Conservation (phyloP, 2,113 vertebrate genomes). For the Struthidea cinerea region DNA sequence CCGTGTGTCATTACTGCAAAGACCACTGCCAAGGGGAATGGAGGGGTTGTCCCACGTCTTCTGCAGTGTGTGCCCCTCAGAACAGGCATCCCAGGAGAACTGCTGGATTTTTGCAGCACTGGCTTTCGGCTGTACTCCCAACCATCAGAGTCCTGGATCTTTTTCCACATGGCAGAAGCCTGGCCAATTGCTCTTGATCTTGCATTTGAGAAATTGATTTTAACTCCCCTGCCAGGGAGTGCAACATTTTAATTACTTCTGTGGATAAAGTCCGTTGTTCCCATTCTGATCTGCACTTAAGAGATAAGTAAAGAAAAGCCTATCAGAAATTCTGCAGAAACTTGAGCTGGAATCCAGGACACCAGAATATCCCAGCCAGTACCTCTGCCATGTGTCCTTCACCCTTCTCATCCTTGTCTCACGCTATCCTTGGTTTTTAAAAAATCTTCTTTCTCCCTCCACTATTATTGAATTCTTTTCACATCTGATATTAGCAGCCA, state of each 20-base stretch:
- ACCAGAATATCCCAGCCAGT: neutral
- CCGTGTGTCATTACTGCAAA: too few species aligned
- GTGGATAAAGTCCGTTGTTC: constrained; percentile 27
- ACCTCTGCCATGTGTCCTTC: neutral
- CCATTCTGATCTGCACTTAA: constrained; percentile 45
- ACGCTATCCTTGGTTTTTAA: neutral
- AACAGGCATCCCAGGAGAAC: neutral
- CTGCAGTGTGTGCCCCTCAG: neutral
- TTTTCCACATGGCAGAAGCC: neutral
- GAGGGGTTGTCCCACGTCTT: neutral
- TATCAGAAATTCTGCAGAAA: constrained; percentile 19
- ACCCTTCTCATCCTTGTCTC: neutral
- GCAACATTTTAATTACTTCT: constrained; percentile 59
- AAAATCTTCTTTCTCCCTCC: neutral
- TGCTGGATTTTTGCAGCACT: neutral
- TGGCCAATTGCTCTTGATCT: neutral
- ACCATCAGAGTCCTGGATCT: neutral
- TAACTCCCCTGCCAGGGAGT: constrained; percentile 41
- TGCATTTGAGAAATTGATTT: constrained; percentile 51
- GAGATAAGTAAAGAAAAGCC: constrained; percentile 47
- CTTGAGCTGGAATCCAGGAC: neutral
- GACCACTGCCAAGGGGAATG: neutral
- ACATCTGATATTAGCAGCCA: neutral
- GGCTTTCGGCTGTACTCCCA: neutral
- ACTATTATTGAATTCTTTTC: neutral